phyloP scores from a whole-genome alignment of 1,140 invertebrate species.

The Drosophila albomicans region DNA sequence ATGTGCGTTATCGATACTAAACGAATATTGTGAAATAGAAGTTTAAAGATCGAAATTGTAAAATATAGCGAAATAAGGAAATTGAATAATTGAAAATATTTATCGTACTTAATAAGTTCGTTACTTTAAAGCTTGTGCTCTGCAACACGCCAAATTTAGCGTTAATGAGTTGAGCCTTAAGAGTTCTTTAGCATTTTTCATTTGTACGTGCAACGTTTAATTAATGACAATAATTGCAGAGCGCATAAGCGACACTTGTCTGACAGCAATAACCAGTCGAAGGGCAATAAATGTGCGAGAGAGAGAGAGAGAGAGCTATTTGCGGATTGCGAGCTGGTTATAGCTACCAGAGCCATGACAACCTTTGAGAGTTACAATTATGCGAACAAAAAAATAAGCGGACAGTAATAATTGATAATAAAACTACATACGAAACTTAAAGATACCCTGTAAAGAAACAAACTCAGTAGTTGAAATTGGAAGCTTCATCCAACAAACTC shows the following conservation, averaged over 20 bases:
- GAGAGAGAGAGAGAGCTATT: neutral
- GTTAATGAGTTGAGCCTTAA: slow-evolving; percentile 2
- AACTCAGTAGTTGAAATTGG: neutral
- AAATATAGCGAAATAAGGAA: no score
- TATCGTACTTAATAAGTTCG: no score
- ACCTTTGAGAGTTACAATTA: slow-evolving; percentile 56
- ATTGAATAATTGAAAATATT: no score
- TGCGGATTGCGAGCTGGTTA: slow-evolving; percentile 8
- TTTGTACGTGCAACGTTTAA: slow-evolving; percentile 55
- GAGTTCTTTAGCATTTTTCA: slow-evolving; percentile 17
- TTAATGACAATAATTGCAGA: slow-evolving; percentile 65
- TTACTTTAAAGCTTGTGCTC: no score
- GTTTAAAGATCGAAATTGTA: no score
- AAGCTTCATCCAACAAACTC: no score
- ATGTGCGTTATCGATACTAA: no score
- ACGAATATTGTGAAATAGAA: no score
- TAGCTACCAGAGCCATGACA: slow-evolving; percentile 7
- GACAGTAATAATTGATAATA: slow-evolving; percentile 65
- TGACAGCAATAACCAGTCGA: slow-evolving; percentile 30
- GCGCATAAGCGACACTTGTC: slow-evolving; percentile 51
- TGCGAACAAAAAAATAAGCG: slow-evolving; percentile 46
- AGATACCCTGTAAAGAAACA: slow-evolving; percentile 12
- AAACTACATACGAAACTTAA: neutral
- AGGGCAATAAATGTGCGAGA: slow-evolving; percentile 14
- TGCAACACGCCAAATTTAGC: neutral